Evolutionary conservation across 1,140 invertebrate genomes (phyloP), one percentile per base, ranked within the genome.

Genomic region (Anadara kagoshimensis): DNA sequence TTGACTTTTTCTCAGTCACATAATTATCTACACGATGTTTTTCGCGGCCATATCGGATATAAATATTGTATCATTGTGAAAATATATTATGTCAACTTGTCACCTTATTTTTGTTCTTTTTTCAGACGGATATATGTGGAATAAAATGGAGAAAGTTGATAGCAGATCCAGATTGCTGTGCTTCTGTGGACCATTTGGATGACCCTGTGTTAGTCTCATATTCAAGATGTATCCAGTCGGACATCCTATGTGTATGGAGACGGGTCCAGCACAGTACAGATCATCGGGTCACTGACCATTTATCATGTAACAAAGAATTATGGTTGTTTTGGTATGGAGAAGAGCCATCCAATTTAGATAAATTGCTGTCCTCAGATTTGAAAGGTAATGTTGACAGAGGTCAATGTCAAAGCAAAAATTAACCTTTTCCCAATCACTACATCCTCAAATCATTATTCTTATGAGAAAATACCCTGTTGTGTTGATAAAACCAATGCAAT

Each of bases 301-400:
- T 84, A 36, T 57, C 71, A 36, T 85, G 67, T 71, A 81, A 78
- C 87, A 99, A 98, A 91, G 97, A 99, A 90, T 92, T 99, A 18
- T 99, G 97, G 98, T 95, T 99, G 85, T 99, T 99, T 91, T 99
- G 97, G 97, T 99, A 99, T 91, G 97, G 97, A 83, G 96, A 98
- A 88, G 96, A 98, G 90, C 97, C 97, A 16, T 73, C 82, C 41
- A 95, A 97, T 89, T 78, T 92, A 29, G 80, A 84, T 26, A 86
- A 85, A 41, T 78, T 92, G 36, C 79, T 92, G 16, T 86, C 88
- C 22, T 80, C 87, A 67, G 91, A 92, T 66, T 36, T 36, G 29
- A 36, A 36, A 36, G 29, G 29, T 36, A 36, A 36, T 36, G 29
- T 36, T 36, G 29, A 36, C 29, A 36, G 29, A 36, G 29, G 29